These are phyloP conservation scores for Pediacus dermestoides DNA, from an alignment of 2,888 invertebrate genomes.

Conservation along the genomic window DNA sequence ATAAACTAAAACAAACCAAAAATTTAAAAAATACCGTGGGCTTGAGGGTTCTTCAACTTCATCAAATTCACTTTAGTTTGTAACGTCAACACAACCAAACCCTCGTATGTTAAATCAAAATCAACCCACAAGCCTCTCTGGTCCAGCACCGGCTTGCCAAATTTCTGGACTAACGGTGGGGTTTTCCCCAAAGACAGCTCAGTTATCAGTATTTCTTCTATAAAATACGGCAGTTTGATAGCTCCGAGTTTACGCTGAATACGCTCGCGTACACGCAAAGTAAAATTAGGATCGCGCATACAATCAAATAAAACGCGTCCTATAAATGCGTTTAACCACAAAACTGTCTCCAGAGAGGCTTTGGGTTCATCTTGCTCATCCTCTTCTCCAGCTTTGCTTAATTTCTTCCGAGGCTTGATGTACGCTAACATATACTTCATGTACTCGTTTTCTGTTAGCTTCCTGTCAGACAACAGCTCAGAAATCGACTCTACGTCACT, in stretches of 20 bases:
- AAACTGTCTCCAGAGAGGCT: slow-evolving; percentile 38
- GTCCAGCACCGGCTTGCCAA: slow-evolving; percentile 66
- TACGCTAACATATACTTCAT: slow-evolving; percentile 42
- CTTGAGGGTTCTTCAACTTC: slow-evolving; percentile 55
- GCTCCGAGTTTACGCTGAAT: slow-evolving; percentile 84
- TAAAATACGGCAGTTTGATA: slow-evolving; percentile 84
- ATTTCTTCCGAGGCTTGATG: slow-evolving; percentile 32
- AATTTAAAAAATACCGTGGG: slow-evolving; percentile 25
- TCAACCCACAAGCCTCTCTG: slow-evolving; percentile 87
- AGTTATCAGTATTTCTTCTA: slow-evolving; percentile 75
- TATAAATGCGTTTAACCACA: slow-evolving; percentile 76
- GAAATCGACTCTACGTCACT: slow-evolving; percentile 16
- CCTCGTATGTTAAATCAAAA: slow-evolving; percentile 75
- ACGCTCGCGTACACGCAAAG: slow-evolving; percentile 66
- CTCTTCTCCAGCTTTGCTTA: slow-evolving; percentile 15
- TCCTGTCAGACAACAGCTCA: slow-evolving; percentile 17
- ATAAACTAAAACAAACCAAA: slow-evolving; percentile 3
- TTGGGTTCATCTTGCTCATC: slow-evolving; percentile 18
- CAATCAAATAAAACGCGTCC: slow-evolving; percentile 81
- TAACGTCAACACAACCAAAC: slow-evolving; percentile 74
- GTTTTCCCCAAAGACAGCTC: slow-evolving; percentile 70
- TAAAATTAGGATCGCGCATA: slow-evolving; percentile 68
- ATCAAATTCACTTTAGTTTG: slow-evolving; percentile 85
- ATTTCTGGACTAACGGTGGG: slow-evolving; percentile 63
- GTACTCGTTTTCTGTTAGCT: slow-evolving; percentile 37